A percentile compares a stretch with the other conserved stretches of the same genome.
phyloP scores from a whole-genome alignment of 1,140 invertebrate species.

The Acromyrmex heyeri region DNA sequence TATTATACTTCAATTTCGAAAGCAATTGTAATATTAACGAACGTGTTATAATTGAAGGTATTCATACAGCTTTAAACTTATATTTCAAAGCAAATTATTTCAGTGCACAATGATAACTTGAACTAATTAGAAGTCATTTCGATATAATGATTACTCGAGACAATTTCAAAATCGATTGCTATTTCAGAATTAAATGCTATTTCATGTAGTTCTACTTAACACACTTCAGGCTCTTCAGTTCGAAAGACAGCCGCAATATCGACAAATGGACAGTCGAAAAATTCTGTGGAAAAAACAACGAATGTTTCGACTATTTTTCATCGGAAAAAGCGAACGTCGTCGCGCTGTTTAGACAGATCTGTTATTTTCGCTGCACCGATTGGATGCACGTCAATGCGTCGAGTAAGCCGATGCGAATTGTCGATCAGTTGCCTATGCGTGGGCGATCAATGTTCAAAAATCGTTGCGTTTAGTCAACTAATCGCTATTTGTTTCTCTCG shows the following conservation, averaged over 20 bases:
- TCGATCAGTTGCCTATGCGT: conserved; percentile 55
- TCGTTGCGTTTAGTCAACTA: neutral
- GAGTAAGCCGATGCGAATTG: conserved; percentile 23
- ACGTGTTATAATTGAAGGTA: neutral
- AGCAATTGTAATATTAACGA: neutral
- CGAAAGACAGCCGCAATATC: conserved; percentile 27
- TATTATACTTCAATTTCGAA: neutral
- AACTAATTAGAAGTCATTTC: neutral
- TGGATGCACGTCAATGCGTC: conserved; percentile 37
- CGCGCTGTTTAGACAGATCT: conserved; percentile 52
- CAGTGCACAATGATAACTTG: neutral
- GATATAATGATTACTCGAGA: neutral
- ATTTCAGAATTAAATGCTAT: neutral
- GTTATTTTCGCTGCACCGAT: conserved; percentile 37
- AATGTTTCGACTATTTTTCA: conserved; percentile 24
- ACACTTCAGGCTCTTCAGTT: neutral
- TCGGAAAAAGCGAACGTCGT: conserved; percentile 11
- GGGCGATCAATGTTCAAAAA: conserved; percentile 13
- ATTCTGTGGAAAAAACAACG: conserved; percentile 41
- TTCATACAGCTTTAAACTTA: neutral
- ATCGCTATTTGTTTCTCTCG: neutral
- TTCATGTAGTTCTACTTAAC: neutral
- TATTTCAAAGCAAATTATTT: neutral
- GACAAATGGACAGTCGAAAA: conserved; percentile 35
- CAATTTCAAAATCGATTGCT: neutral